Percentiles rank a stretch among this genome's conserved stretches.
Evolutionary conservation across 2,797 vertebrate genomes (phyloP).

Genomic region (Epinephelus coioides): DNA sequence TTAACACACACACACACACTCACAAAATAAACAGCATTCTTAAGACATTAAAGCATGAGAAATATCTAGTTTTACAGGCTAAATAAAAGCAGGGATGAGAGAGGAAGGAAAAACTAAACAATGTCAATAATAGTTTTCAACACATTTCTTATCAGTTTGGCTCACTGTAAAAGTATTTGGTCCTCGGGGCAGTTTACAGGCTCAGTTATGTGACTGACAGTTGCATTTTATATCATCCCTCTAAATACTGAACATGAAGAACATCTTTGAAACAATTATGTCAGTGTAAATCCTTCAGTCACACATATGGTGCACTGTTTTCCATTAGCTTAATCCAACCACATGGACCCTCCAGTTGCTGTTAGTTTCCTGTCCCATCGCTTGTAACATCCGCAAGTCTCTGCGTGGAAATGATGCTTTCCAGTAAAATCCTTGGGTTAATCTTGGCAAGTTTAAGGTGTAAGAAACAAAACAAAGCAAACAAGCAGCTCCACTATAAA

Average conservation of each 20-base stretch:
- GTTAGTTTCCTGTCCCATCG: slow-evolving; percentile 33
- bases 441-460: slow-evolving; percentile 8
- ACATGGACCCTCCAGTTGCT: slow-evolving; percentile 34
- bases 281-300: slow-evolving; percentile 34
- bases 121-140: slow-evolving; percentile 25
- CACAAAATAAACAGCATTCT: slow-evolving; percentile 17
- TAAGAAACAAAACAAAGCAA: background rate
- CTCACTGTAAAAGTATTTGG: background rate
- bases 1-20: slow-evolving; percentile 22
- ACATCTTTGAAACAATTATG: slow-evolving; percentile 26
- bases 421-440: slow-evolving; percentile 13
- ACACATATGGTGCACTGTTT: slow-evolving; percentile 40
- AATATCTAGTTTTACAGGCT: background rate
- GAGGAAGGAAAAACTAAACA: background rate
- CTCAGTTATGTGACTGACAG: background rate
- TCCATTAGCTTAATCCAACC: slow-evolving; percentile 44
- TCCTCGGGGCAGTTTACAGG: background rate
- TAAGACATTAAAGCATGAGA: slow-evolving; percentile 2
- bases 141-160: slow-evolving; percentile 13
- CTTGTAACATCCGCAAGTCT: slow-evolving; percentile 34
- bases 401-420: slow-evolving; percentile 13
- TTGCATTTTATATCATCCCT: background rate
- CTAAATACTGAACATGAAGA: slow-evolving; percentile 4
- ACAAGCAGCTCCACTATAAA: background rate
- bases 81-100: slow-evolving; percentile 22